These are phyloP conservation scores for Saxidomus purpurata DNA, from an alignment of 1,140 invertebrate species.

Conservation along the genomic window DNA sequence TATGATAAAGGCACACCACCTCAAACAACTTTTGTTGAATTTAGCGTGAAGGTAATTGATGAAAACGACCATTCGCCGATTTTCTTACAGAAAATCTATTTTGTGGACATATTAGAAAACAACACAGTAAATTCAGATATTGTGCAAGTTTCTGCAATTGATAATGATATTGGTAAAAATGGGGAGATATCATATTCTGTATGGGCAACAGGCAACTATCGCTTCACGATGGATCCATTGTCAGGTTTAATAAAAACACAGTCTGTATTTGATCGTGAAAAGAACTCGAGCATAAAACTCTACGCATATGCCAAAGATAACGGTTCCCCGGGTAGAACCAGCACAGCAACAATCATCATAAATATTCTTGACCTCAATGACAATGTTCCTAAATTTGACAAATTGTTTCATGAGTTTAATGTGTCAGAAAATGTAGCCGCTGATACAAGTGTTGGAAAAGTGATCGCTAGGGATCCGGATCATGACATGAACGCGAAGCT, in stretches of 20 bases:
- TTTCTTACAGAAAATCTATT: slow-evolving; percentile 92
- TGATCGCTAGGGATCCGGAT: slow-evolving; percentile 96
- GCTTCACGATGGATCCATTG: slow-evolving; percentile 70
- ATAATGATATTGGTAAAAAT: slow-evolving; percentile 96
- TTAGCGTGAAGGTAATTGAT: slow-evolving; percentile 97
- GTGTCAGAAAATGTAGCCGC: slow-evolving; percentile 91
- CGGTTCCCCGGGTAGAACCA: slow-evolving; percentile 89
- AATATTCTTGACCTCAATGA: slow-evolving; percentile 91
- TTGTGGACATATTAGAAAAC: slow-evolving; percentile 93
- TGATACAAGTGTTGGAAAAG: slow-evolving; percentile 92
- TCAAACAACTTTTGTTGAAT: slow-evolving; percentile 92
- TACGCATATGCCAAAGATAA: slow-evolving; percentile 77
- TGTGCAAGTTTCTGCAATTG: slow-evolving; percentile 91
- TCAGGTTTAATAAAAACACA: slow-evolving; percentile 74
- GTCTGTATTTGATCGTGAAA: slow-evolving; percentile 82
- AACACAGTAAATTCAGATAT: slow-evolving; percentile 88
- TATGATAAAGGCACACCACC: slow-evolving; percentile 92
- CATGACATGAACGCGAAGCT: slow-evolving; percentile 94
- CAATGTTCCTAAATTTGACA: slow-evolving; percentile 79
- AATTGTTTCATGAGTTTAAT: slow-evolving; percentile 75
- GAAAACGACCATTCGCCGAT: slow-evolving; percentile 96
- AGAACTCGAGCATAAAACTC: slow-evolving; percentile 90
- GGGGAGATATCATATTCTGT: slow-evolving; percentile 95
- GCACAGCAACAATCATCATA: slow-evolving; percentile 79
- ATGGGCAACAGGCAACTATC: slow-evolving; percentile 88